A percentile compares a stretch with the other conserved stretches of the same genome.
Conservation (phyloP, 2,113 vertebrate species). For the Melanerpes aurifrons region DNA sequence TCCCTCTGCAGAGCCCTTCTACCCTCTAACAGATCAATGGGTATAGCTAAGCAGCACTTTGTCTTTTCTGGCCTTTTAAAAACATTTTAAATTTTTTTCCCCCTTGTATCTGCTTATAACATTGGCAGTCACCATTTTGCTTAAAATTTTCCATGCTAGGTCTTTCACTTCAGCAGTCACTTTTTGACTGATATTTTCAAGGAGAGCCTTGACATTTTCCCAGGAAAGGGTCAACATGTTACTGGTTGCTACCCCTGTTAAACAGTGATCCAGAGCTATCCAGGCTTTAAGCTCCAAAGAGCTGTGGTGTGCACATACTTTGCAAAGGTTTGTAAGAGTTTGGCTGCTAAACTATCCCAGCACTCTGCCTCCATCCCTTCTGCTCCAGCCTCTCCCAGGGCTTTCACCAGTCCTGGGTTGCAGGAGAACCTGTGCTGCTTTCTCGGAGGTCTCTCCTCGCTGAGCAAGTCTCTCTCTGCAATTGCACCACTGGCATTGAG, state of each 20-base stretch:
- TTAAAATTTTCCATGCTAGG: constrained; percentile 10
- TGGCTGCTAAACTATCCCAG: not conserved
- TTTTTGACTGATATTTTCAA: not conserved
- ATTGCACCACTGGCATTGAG: not conserved
- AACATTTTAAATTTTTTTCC: too few relatives aligned
- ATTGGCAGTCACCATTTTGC: not conserved
- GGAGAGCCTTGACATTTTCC: not conserved
- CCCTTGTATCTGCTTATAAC: not conserved
- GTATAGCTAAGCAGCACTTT: not conserved
- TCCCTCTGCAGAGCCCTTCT: too few relatives aligned
- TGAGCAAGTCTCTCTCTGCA: not conserved
- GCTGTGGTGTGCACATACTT: not conserved
- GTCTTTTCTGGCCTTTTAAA: not conserved
- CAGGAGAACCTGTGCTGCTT: not conserved
- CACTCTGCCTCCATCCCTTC: not conserved
- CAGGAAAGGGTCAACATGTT: not conserved
- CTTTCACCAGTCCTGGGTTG: fast-evolving
- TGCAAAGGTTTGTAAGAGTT: not conserved
- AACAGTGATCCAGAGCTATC: not conserved
- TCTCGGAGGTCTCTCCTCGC: not conserved
- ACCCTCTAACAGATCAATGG: too few relatives aligned
- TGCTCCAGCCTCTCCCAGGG: not conserved
- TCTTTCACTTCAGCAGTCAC: not conserved
- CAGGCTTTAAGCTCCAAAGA: not conserved
- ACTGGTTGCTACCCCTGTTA: not conserved